Base-by-base conservation (phyloP, 2,888 invertebrate genomes). In the Phyto melanocephala region DNA sequence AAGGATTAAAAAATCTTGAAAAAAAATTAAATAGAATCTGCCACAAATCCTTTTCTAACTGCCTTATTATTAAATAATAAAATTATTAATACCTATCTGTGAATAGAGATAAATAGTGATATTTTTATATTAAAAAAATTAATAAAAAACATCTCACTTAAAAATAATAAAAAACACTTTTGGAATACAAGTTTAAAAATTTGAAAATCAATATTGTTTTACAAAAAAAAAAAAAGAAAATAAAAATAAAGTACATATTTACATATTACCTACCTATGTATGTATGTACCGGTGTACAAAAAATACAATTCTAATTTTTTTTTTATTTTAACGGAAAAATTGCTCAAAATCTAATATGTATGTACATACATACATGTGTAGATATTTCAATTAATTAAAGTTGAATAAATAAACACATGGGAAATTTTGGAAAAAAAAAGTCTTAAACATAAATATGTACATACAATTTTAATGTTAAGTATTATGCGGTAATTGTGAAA, bases 21-120 rank as follows among this genome's bases (percentile, higher is more conserved):
- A 28, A 42, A 17, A 17, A 20, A 40, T 68, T 42, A 13, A 7
- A 45, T 45, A 54, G 65, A 54, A 45, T 15, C 75, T 79, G 79
- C 82, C 82, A 67, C 67, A 75, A 65, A 70, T 78, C 62, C 62
- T 67, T 6, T 67, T 60, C 71, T 56, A 75, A 67, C 79, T 82
- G 82, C 82, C 82, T 82, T 82, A 79, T 58, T 40, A 71, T 3
- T 2, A 75, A 67, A 47, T 28, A n/a, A 22, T 37, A 62, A 47
- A 45, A 45, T 15, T 45, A 42, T 4, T n/a, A n/a, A n/a, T n/a
- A n/a, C n/a, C n/a, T n/a, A 75, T 82, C 79, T 82, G 82, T 82
- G 79, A 79, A 82, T 60, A 52, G 17, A 67, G 67, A 70, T n/a
- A 62, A 54, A 24, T 71, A 79, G 82, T 82, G 75, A 76, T 82